Percentiles rank a stretch among this genome's conserved stretches.
These are phyloP conservation scores for Meriones psammophilus DNA, from an alignment of 2,797 vertebrate species.

Conservation along the genomic window DNA sequence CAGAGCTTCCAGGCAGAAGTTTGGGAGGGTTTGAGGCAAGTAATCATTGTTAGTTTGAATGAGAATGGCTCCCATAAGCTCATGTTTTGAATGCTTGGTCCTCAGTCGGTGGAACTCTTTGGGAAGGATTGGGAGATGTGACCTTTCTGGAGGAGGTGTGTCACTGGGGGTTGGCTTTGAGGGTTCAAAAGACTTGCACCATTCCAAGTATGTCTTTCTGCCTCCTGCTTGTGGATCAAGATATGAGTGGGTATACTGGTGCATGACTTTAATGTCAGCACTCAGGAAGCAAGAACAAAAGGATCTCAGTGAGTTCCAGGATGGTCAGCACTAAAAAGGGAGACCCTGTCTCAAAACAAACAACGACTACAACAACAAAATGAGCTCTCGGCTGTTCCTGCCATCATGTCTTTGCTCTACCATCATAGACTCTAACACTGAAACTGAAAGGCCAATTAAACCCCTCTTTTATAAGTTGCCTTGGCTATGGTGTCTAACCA, in stretches of 20 bases:
- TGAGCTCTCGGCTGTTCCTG: neutral
- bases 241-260: neutral
- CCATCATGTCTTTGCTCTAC: neutral
- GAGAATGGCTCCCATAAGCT: neutral
- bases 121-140: neutral
- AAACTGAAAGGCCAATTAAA: neutral
- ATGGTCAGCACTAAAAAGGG: neutral
- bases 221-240: neutral
- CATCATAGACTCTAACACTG: neutral
- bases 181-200: neutral
- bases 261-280: neutral
- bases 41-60: neutral
- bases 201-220: neutral
- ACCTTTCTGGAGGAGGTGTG: neutral
- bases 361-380: neutral
- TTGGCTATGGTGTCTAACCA: neutral
- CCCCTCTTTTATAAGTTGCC: neutral
- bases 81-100: neutral
- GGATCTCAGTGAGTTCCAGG: neutral
- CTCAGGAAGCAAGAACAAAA: neutral
- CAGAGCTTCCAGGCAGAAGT: conserved; percentile 20
- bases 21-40: conserved; percentile 4
- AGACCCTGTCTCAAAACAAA: neutral
- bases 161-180: neutral
- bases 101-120: neutral